Base-by-base conservation (phyloP, 2,797 vertebrate species). In the Sciurus vulgaris region DNA sequence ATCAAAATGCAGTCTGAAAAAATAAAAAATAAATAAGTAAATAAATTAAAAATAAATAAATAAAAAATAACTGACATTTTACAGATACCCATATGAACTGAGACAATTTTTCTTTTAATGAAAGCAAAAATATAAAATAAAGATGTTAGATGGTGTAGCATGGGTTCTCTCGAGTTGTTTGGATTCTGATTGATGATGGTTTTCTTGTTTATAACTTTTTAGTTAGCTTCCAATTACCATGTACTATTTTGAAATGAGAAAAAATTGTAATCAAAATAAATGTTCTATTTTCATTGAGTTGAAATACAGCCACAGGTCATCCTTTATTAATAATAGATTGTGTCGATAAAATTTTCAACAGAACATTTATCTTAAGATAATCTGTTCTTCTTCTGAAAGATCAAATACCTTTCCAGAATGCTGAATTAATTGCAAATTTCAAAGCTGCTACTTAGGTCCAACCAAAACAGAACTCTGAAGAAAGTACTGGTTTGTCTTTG, bases 301-400 rank as follows among this genome's bases (percentile, higher is more conserved):
- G 30, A 94, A 96, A 86, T 38, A 86, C 2, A 92, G 24, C 30
- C 54, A 72, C 24, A 41, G 15, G 47, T 0, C 0, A 82, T 24
- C 30, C 9, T 83, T 74, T 91, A 78, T 94, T 88, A 94, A 85
- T 92, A 93, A 96, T 26, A 89, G 49, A 90, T 78, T 30, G 9
- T 86, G 49, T 72, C 0, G 0, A 77, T 90, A 77, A 95, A 94
- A 85, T 91, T 84, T 95, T 78, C 22, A 93, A 30, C 7, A 82
- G 89, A 92, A 92, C 14, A 8, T 83, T 93, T 87, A 69, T 41
- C 90, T 82, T 77, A 49, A 76, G 44, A 38, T 59, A 69, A 70
- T 61, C 63, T 89, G 70, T 65, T 86, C 65, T 65, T 63, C 30
- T 89, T 5, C 17, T 51, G 1, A 81, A 93, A 95, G 30, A 61